Conservation (phyloP, 2,888 invertebrate species). For the Polylopha cassiicola region DNA sequence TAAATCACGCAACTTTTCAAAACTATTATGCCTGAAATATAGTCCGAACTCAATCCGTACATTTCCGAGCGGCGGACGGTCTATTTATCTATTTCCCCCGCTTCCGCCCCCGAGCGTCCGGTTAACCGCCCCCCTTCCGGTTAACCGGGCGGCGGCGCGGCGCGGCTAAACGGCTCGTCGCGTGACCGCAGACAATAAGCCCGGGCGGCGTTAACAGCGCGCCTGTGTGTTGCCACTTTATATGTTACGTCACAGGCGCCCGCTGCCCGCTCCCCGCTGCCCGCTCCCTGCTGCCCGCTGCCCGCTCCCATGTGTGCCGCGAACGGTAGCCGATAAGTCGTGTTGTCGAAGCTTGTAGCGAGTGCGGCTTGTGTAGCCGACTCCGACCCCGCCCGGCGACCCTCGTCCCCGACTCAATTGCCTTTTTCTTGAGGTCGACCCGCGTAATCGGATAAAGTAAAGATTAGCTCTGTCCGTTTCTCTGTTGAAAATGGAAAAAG, state of each 20-base stretch:
- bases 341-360: constrained; percentile 57
- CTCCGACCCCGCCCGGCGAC: constrained; percentile 33
- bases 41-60: constrained; percentile 76
- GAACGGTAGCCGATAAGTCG: constrained; percentile 52
- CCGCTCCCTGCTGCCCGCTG: constrained; percentile 21
- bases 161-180: constrained; percentile 77
- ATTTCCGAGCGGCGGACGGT: constrained; percentile 76
- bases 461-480: constrained; percentile 67
- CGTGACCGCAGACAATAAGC: constrained; percentile 78
- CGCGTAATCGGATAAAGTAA: constrained; percentile 68
- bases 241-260: constrained; percentile 63
- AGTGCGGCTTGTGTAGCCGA: constrained; percentile 57
- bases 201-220: constrained; percentile 75
- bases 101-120: constrained; percentile 76
- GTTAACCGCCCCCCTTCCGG: constrained; percentile 77
- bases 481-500: constrained; percentile 55
- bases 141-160: constrained; percentile 72
- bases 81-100: constrained; percentile 78
- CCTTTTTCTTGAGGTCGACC: constrained; percentile 70
- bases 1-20: constrained; percentile 75
- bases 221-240: constrained; percentile 77
- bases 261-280: constrained; percentile 28
- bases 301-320: constrained; percentile 20
- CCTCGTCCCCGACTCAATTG: constrained; percentile 59
- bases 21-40: constrained; percentile 76